Conservation (phyloP, 1,140 invertebrate genomes). For the Stegodyphus dumicola region DNA sequence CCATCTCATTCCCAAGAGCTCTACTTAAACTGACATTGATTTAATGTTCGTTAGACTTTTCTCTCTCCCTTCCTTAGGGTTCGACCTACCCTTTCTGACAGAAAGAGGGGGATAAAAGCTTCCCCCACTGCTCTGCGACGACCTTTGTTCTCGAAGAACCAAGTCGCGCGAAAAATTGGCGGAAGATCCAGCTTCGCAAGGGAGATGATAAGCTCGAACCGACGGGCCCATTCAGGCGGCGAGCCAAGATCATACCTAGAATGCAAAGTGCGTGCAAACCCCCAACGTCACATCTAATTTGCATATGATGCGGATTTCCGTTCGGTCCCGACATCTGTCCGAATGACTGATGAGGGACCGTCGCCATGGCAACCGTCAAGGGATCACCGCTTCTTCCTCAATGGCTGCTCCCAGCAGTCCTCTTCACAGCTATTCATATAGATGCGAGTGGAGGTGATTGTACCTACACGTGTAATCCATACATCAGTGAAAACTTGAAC, state of each 20-base stretch:
- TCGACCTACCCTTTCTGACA: too few relatives aligned
- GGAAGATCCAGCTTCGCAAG: constrained; percentile 1
- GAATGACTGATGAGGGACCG: constrained; percentile 47
- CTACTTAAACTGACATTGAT: too few relatives aligned
- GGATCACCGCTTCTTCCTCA: too few relatives aligned
- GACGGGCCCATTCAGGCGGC: not conserved
- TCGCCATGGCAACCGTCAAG: constrained; percentile 17
- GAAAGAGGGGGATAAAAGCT: too few relatives aligned
- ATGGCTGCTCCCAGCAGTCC: too few relatives aligned
- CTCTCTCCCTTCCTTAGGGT: too few relatives aligned
- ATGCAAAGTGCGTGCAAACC: constrained; percentile 26
- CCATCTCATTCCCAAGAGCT: too few relatives aligned
- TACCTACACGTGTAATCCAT: too few relatives aligned
- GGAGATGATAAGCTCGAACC: constrained; percentile 14
- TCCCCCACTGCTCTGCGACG: not conserved
- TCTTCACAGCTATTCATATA: too few relatives aligned
- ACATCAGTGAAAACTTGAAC: too few relatives aligned
- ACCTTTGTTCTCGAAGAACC: constrained; percentile 13
- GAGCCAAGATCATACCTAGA: constrained; percentile 10
- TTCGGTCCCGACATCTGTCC: constrained; percentile 49
- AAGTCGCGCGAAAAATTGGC: constrained; percentile 22
- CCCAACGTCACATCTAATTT: constrained; percentile 52
- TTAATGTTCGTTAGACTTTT: too few relatives aligned
- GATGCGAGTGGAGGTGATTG: too few relatives aligned
- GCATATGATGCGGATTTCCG: constrained; percentile 58